Conservation (phyloP, 2,113 vertebrate species). For the Caranx melampygus region DNA sequence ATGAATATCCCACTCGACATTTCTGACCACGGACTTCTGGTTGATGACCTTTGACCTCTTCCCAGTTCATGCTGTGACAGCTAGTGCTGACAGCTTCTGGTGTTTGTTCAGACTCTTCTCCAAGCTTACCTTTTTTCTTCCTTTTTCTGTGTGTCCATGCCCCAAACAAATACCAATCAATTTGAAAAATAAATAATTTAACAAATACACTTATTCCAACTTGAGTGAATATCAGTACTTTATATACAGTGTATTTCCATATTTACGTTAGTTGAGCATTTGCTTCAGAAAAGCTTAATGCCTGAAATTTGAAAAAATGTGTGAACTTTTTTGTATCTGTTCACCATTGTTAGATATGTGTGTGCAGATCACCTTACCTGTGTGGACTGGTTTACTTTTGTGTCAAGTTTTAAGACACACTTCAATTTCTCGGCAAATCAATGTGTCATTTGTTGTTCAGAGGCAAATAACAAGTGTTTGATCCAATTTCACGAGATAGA, state of each 20-base stretch:
- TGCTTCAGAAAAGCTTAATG: not conserved
- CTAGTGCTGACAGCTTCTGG: not conserved
- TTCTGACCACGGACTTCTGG: not conserved
- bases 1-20: not conserved
- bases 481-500: not conserved
- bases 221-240: too few species aligned
- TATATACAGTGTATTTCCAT: too few species aligned
- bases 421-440: not conserved
- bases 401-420: not conserved
- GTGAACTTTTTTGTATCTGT: too few species aligned
- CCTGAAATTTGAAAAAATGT: too few species aligned
- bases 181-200: too few species aligned
- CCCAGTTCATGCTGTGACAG: not conserved
- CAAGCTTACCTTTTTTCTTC: not conserved
- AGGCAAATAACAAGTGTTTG: not conserved
- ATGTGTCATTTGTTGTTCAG: not conserved
- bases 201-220: too few species aligned
- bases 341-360: not conserved
- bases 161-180: too few species aligned
- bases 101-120: not conserved
- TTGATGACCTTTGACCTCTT: conserved; percentile 14
- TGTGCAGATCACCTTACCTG: not conserved
- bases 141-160: not conserved
- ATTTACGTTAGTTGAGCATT: too few species aligned
- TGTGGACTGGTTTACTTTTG: not conserved